Evolutionary conservation across 2,888 invertebrate genomes (phyloP), one percentile per base, ranked within the genome.

Genomic region (Chrysolina haemoptera): DNA sequence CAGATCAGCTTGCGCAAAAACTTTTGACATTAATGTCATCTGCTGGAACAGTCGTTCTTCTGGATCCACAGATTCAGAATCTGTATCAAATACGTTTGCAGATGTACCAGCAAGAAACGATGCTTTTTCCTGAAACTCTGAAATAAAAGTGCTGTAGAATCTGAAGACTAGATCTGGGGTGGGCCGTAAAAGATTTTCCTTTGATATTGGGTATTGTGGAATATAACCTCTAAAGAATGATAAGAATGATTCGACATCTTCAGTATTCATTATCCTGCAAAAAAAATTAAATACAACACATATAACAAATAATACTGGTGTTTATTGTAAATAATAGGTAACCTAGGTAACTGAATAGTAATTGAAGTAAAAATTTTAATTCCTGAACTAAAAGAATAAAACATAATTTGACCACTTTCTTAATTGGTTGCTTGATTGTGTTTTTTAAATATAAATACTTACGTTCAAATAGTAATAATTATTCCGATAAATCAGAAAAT

Each of bases 61-160:
- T 27, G 53, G 14, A 40, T 67, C 59, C n/a, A 14, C 41, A 20
- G 53, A 50, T 35, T 67, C 67, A 18, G 67, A 35, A 14, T 48
- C 50, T n/a, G 50, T 50, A 18, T 66, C 66, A 0, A 50, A 14
- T 8, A 66, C 8, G 12, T 12, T n/a, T 35, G 50, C 1, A 12
- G 67, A 67, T 53, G 67, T 18, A 12, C 67, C 67, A 11, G 35
- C 67, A 18, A 50, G 40, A 40, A 67, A 53, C 5, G n/a, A 20
- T 18, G 41, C 18, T 35, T n/a, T 40, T 18, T 67, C 67, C 11
- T 67, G 67, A 18, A 20, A 67, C 18, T 67, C 18, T 10, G 67
- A 40, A 14, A 67, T 67, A 55, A 67, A 67, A 12, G 35, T 55
- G 35, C 8, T 40, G n/a, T 67, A 67, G 67, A 67, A 67, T 43